Evolutionary conservation across 2,113 vertebrate species (phyloP), one percentile per base, ranked within the genome.

Genomic region (Acanthochromis polyacanthus): DNA sequence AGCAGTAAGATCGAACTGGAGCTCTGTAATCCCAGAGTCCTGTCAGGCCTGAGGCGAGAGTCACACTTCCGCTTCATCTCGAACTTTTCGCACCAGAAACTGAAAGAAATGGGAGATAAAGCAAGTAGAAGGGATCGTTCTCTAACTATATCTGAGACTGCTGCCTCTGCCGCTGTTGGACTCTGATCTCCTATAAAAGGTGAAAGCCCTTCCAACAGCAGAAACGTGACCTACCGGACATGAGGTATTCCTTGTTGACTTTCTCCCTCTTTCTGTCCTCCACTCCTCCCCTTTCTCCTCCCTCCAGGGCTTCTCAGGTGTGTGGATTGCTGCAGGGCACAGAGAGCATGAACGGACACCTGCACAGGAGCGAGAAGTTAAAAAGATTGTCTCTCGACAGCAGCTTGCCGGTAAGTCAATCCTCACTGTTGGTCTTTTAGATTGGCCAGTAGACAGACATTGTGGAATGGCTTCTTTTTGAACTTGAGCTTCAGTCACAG

Each of bases 331-430:
- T 60, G 85, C 81, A 81, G 93, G 76, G 85, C 91, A 90, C 89
- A 88, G 79, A 83, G 85, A 73, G 80, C 83, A 96, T 87, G 88
- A 95, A 89, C 90, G 92, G 93, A 83, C 94, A 95, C 79, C 92
- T 93, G 75, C 93, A 95, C 82, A 95, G 94, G 89, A 94, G 91
- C 46, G 93, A 95, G 78, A 93, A 92, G 87, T 92, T 95, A 58
- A 96, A 97, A 91, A 94, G 95, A 58, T 85, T 96, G 76, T 96
- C 95, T 90, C 93, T 95, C 85, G 94, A 96, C 86, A 95, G 95
- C 90, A 91, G 94, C 89, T 92, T 95, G 40, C 92, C 93, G 96
- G 97, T 97, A 92, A 96, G 96, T 86, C 57, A 51, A 15, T 38
- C 57, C 61, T 11, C 9, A 53, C 10, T 5, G 0, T 51, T 50